These are phyloP conservation scores for Meteorus cinctellus DNA, from an alignment of 2,888 invertebrate genomes.

Conservation along the genomic window DNA sequence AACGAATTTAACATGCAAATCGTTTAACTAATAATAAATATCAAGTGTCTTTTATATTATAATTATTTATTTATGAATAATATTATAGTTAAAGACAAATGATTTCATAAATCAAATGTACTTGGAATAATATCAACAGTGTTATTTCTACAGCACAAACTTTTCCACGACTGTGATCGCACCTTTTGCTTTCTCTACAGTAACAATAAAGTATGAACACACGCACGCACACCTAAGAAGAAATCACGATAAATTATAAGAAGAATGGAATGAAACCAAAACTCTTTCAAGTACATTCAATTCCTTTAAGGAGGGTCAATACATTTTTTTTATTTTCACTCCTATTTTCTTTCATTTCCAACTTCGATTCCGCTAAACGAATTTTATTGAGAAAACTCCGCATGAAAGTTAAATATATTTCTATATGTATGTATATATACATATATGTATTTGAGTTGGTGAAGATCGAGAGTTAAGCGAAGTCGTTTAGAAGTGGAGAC, in stretches of 20 bases:
- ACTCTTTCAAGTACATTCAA: background rate
- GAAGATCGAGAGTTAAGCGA: slow-evolving; percentile 30
- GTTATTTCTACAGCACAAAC: too few relatives aligned
- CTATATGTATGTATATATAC: too few relatives aligned
- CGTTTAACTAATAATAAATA: too few relatives aligned
- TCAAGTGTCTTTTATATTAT: too few relatives aligned
- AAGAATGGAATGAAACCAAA: background rate
- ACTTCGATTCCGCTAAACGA: slow-evolving; percentile 25
- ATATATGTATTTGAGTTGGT: slow-evolving; percentile 18
- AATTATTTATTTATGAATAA: too few relatives aligned
- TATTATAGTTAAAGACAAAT: too few relatives aligned
- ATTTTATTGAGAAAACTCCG: slow-evolving; percentile 28
- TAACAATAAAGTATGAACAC: background rate
- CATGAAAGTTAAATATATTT: slow-evolving; percentile 4
- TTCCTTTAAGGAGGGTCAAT: background rate
- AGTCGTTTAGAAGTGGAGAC: slow-evolving; percentile 29
- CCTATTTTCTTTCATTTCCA: background rate
- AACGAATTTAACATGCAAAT: too few relatives aligned
- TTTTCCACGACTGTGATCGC: too few relatives aligned
- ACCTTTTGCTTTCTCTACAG: too few relatives aligned
- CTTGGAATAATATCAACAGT: too few relatives aligned
- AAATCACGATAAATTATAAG: too few relatives aligned
- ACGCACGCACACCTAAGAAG: background rate
- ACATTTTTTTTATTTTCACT: background rate
- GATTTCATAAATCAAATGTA: too few relatives aligned